phyloP scores from a whole-genome alignment of 23 tunicate genomes.

The Ascidia mentula region DNA sequence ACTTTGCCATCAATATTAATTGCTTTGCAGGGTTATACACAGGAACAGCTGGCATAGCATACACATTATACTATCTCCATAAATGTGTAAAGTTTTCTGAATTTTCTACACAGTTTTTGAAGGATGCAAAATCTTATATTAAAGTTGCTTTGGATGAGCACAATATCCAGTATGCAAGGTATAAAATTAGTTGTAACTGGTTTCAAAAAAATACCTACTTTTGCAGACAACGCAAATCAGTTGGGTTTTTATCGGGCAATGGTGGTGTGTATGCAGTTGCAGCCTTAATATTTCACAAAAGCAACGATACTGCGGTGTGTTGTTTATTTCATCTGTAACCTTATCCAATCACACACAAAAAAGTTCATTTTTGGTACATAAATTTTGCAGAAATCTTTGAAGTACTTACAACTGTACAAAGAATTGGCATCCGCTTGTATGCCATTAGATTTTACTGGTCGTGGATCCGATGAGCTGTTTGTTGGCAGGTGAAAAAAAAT shows the following conservation, averaged over 20 bases:
- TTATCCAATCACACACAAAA: not conserved
- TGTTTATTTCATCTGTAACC: not conserved
- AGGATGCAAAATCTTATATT: constrained; percentile 34
- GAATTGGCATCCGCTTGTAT: constrained; percentile 33
- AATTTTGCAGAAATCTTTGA: constrained; percentile 22
- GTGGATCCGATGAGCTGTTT: constrained; percentile 78
- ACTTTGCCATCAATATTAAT: too few species aligned
- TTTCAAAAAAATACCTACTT: not conserved
- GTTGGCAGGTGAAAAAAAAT: constrained; percentile 54
- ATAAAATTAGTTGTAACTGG: not conserved
- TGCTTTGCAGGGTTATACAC: constrained; percentile 44
- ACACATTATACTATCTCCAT: constrained; percentile 40
- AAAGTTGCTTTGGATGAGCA: constrained; percentile 27
- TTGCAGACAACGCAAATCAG: not conserved
- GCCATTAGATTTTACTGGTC: constrained; percentile 29
- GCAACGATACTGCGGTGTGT: not conserved
- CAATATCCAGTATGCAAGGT: not conserved
- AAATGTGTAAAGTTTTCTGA: constrained; percentile 36
- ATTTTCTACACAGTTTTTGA: constrained; percentile 5
- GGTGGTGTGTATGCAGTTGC: constrained; percentile 66
- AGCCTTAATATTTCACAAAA: constrained; percentile 25
- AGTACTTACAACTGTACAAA: constrained; percentile 34
- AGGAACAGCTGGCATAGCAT: constrained; percentile 52
- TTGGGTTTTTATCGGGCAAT: constrained; percentile 42
- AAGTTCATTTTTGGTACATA: not conserved